Base-by-base conservation (phyloP, 2,113 vertebrate species). In the Rhinogobius similis region DNA sequence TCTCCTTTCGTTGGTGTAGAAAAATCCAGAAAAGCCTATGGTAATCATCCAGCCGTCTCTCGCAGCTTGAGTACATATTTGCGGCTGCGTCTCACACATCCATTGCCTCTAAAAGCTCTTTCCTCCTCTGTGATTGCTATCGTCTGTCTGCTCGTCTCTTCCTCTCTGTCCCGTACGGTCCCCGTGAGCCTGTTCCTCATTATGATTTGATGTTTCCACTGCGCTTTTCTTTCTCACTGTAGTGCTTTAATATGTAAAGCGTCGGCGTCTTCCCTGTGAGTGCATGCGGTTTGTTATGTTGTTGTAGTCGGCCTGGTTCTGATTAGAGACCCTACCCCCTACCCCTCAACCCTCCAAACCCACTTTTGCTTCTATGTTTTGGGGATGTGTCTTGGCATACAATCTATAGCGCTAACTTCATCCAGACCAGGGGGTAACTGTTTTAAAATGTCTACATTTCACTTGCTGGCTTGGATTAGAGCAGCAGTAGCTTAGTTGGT, bases 281-380 rank as follows among this genome's bases (percentile, higher is more conserved):
- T 82, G 83, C 80, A 70, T 86, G 86, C 77, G 90, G 78, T 87
- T 89, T 74, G 79, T 85, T 84, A 68, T 87, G 86, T 92, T 91
- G 87, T 91, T 72, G n/a, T 82, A 82, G 75, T 73, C 72, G 79
- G 74, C 83, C 88, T 92, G 90, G 81, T 90, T 87, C 77, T 85
- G 84, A 90, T 91, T 91, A 90, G 21, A 68, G 58, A 50, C 46
- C 0, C 7, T 74, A 77, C 78, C 72, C 84, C 74, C 48, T 16
- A 61, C 73, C 74, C 80, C 85, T 82, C 82, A 83, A n/a, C 20
- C n/a, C n/a, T 50, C 20, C n/a, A 21, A 44, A 50, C 46, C n/a
- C 10, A 5, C 20, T n/a, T n/a, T 21, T 50, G 46, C n/a, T n/a
- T 50, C 46, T n/a, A 50, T 10, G 0, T 50, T 0, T n/a, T 50